Percentiles rank a stretch among this genome's conserved stretches.
These are phyloP conservation scores for Yponomeuta sedellus DNA, from an alignment of 2,888 invertebrate genomes.

Conservation along the genomic window DNA sequence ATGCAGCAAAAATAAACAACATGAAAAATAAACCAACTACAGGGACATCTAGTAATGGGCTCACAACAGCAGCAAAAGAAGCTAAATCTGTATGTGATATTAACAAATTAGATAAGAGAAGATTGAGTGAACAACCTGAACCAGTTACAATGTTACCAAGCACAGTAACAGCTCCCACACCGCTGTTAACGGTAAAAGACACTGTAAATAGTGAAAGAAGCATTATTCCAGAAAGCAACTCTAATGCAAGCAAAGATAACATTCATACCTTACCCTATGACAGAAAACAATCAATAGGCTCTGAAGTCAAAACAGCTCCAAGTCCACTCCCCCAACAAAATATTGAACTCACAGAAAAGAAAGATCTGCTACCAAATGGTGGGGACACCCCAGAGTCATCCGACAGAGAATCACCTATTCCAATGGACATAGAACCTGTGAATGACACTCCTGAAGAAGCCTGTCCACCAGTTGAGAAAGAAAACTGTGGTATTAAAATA, in stretches of 20 bases:
- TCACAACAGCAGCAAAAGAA: conserved; percentile 39
- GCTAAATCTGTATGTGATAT: conserved; percentile 31
- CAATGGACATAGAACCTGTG: conserved; percentile 35
- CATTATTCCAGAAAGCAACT: conserved; percentile 42
- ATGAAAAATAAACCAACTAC: conserved; percentile 43
- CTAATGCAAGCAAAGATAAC: conserved; percentile 42
- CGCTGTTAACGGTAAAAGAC: conserved; percentile 38
- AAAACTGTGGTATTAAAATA: conserved; percentile 64
- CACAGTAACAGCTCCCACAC: conserved; percentile 35
- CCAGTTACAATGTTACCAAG: conserved; percentile 37
- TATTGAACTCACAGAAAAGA: conserved; percentile 31
- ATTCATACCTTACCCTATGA: conserved; percentile 32
- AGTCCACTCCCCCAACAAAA: conserved; percentile 37
- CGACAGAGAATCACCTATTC: conserved; percentile 49
- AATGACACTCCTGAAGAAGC: conserved; percentile 29
- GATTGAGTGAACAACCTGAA: conserved; percentile 42
- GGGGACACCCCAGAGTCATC: conserved; percentile 53
- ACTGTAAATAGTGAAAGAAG: conserved; percentile 46
- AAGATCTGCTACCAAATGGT: conserved; percentile 44
- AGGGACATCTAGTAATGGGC: conserved; percentile 50
- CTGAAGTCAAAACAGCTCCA: conserved; percentile 34
- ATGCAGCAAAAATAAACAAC: conserved; percentile 52
- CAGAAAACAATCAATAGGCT: conserved; percentile 44
- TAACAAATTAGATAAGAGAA: conserved; percentile 41
- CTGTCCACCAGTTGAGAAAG: conserved; percentile 39